Conservation (phyloP, 2,113 vertebrate genomes). For the Mormoops blainvillei region DNA sequence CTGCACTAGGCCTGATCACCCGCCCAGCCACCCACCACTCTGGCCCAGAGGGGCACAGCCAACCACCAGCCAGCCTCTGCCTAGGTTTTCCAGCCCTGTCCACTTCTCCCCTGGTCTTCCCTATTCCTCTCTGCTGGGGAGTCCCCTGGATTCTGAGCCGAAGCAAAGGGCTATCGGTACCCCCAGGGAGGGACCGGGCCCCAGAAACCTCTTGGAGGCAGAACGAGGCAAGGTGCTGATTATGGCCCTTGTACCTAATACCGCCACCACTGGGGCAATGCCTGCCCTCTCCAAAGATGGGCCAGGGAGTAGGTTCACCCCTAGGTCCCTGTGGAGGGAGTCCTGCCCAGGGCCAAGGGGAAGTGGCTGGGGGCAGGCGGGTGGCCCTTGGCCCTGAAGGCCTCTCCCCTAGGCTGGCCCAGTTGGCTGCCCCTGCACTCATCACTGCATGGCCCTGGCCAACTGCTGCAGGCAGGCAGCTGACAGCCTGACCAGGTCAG, state of each 20-base stretch:
- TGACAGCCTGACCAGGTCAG: slow-evolving; percentile 66
- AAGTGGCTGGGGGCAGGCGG: background rate
- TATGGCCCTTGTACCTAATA: background rate
- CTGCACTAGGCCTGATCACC: background rate
- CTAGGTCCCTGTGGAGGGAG: background rate
- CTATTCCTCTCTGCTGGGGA: background rate
- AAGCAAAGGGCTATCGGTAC: background rate
- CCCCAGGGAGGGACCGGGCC: background rate
- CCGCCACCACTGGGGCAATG: background rate
- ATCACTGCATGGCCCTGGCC: background rate
- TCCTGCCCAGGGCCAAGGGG: too few relatives aligned
- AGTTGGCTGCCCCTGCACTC: background rate
- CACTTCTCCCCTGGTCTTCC: too few relatives aligned
- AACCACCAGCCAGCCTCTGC: background rate
- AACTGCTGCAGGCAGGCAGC: slow-evolving; percentile 51
- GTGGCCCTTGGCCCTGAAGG: background rate
- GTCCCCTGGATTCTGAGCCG: background rate
- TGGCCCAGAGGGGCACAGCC: background rate
- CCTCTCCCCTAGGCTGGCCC: background rate
- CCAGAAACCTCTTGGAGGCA: background rate
- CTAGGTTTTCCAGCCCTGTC: too few relatives aligned
- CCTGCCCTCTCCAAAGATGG: background rate
- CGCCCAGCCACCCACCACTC: background rate
- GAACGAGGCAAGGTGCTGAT: background rate
- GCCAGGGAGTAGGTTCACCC: background rate